Evolutionary conservation across 2,113 vertebrate genomes (phyloP).

Genomic region (Ailurus styani): DNA sequence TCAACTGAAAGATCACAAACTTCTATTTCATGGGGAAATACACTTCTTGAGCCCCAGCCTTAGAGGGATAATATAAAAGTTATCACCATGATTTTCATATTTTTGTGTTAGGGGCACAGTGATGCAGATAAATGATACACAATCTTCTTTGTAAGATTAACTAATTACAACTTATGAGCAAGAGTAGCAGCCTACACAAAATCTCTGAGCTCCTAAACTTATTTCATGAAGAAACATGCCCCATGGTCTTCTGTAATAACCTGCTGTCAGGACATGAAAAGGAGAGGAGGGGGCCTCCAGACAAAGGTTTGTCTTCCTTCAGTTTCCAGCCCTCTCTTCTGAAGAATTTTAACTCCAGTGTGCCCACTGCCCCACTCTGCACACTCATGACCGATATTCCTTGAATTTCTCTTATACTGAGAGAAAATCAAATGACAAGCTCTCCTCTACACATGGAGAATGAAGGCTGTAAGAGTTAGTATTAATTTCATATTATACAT

Average conservation of each 20-base stretch:
- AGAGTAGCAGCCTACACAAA: background rate
- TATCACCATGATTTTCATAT: background rate
- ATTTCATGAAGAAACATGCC: too few species aligned
- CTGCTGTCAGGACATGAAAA: background rate
- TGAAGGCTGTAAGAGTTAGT: background rate
- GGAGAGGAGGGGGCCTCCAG: background rate
- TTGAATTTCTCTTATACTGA: background rate
- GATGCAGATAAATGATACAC: background rate
- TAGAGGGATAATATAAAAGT: background rate
- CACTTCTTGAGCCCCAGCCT: background rate
- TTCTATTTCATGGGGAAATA: background rate
- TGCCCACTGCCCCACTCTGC: background rate
- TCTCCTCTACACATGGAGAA: background rate
- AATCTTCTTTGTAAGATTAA: background rate
- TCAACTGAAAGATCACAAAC: background rate
- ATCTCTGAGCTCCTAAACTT: background rate
- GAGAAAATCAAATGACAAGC: background rate
- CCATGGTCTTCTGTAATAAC: rapidly evolving
- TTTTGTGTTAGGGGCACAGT: background rate
- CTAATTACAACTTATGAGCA: background rate
- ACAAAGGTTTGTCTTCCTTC: background rate
- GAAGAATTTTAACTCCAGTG: background rate
- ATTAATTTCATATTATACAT: background rate
- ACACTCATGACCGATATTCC: background rate
- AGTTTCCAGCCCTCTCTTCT: background rate